Percentiles rank a stretch among this genome's conserved stretches.
Conservation (phyloP, 2,113 vertebrate species). For the Equus quagga region DNA sequence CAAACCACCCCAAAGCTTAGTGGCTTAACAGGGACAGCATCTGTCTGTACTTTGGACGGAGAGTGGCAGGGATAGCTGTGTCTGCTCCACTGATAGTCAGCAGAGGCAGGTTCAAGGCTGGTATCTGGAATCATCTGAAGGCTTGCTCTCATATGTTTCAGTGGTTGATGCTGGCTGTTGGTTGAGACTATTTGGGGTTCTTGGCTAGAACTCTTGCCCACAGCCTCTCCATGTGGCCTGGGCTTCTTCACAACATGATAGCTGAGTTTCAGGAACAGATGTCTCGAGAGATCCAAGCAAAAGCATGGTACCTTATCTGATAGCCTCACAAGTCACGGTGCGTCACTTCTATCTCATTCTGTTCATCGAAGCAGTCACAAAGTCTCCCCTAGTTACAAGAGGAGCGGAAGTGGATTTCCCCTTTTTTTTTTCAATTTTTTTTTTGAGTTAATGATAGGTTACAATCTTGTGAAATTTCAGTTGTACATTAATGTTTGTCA, state of each 20-base stretch:
- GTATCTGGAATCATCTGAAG: too few species aligned
- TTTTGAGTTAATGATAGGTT: too few species aligned
- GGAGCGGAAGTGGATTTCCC: background rate
- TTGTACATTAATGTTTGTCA: too few species aligned
- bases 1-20: background rate
- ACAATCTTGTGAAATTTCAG: too few species aligned
- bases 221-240: background rate
- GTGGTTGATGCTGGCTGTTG: background rate
- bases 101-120: background rate
- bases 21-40: too few species aligned
- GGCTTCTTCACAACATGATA: background rate
- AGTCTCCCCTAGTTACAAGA: background rate
- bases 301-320: background rate
- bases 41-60: background rate
- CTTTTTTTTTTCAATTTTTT: background rate
- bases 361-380: background rate
- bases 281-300: background rate
- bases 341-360: background rate
- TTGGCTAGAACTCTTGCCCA: background rate
- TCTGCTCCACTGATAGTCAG: background rate
- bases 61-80: background rate
- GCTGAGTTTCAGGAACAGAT: background rate
- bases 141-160: background rate
- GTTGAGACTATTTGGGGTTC: background rate
- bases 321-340: background rate